phyloP scores from a whole-genome alignment of 2,888 invertebrate species.

The Bruchidius siliquastri region DNA sequence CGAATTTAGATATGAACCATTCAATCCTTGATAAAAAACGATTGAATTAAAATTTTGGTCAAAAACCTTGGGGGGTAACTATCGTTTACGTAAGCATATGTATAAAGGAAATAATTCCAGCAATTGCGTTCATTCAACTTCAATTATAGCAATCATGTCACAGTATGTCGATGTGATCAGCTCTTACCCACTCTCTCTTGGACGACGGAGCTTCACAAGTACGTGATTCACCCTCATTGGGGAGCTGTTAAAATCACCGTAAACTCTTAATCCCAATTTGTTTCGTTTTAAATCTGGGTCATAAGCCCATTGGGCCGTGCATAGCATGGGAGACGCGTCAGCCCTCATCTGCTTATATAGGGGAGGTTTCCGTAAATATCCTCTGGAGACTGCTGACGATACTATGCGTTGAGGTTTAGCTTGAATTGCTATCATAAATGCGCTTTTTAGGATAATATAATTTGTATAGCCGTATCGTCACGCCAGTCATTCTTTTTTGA shows the following conservation, averaged over 20 bases:
- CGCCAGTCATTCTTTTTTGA: no score
- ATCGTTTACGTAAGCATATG: no score
- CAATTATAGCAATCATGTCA: not conserved
- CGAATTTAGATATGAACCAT: no score
- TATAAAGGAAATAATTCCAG: no score
- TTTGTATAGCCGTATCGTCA: no score
- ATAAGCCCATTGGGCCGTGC: conserved; percentile 27
- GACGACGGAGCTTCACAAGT: not conserved
- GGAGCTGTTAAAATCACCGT: conserved; percentile 47
- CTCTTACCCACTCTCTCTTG: not conserved
- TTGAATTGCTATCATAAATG: not conserved
- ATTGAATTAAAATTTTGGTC: no score
- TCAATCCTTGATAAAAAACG: no score
- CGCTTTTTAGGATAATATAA: not conserved
- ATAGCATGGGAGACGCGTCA: not conserved
- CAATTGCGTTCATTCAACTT: no score
- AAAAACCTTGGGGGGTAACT: no score
- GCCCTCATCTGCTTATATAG: not conserved
- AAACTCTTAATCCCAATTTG: conserved; percentile 46
- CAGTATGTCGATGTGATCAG: not conserved
- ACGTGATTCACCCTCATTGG: conserved; percentile 26
- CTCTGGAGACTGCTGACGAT: not conserved
- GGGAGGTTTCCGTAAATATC: not conserved
- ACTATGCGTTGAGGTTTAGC: not conserved
- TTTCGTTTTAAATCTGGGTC: conserved; percentile 48